Percentiles rank a stretch among this genome's conserved stretches.
phyloP scores from a whole-genome alignment of 2,797 vertebrate genomes.

The Oreortyx pictus region DNA sequence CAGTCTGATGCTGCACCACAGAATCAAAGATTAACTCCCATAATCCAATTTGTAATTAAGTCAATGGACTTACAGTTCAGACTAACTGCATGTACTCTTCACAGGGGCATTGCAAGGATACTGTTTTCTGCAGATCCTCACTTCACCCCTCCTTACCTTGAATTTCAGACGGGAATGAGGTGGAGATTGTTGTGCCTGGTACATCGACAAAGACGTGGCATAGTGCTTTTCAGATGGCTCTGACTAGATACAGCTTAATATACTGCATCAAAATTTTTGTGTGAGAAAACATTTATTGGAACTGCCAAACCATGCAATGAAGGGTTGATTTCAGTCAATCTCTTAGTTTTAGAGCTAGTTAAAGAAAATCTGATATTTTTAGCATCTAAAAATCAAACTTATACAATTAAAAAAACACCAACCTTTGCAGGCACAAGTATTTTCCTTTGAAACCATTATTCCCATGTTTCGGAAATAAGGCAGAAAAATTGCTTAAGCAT shows the following conservation, averaged over 20 bases:
- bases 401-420: not conserved
- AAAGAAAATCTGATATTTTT: not conserved
- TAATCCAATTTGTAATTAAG: constrained; percentile 70
- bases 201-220: not conserved
- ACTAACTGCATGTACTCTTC: not conserved
- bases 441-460: not conserved
- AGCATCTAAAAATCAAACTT: not conserved
- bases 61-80: constrained; percentile 3
- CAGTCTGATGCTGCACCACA: constrained; percentile 12
- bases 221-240: not conserved
- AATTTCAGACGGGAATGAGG: not conserved
- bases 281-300: not conserved
- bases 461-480: not conserved
- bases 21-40: constrained; percentile 46
- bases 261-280: not conserved
- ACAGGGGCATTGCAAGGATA: not conserved
- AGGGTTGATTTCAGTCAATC: not conserved
- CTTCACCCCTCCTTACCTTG: constrained; percentile 2
- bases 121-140: not conserved
- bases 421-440: not conserved
- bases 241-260: not conserved
- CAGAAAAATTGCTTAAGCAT: not conserved
- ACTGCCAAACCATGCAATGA: not conserved
- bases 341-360: not conserved
- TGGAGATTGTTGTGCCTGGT: not conserved